These are phyloP conservation scores for Irena cyanogastra DNA, from an alignment of 2,113 vertebrate species.

Conservation along the genomic window DNA sequence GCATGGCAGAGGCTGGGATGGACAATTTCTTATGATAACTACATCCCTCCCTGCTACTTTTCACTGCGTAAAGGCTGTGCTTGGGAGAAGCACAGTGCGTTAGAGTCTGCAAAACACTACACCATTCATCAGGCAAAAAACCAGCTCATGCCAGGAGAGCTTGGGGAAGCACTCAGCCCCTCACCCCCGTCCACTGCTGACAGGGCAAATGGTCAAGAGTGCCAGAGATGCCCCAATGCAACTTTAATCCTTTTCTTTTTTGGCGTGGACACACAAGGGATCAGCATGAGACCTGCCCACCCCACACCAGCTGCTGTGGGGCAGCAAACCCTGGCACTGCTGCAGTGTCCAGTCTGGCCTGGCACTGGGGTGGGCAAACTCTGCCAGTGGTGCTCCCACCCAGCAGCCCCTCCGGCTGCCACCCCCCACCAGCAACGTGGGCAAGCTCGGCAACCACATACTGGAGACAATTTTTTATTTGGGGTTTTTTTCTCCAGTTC, in stretches of 20 bases:
- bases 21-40: constrained; percentile 72
- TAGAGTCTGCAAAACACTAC: constrained; percentile 46
- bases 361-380: background rate
- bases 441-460: background rate
- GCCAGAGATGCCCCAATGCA: background rate
- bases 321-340: background rate
- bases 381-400: accelerated
- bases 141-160: background rate
- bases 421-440: background rate
- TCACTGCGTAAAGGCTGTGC: constrained; percentile 68
- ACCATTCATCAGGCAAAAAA: constrained; percentile 70
- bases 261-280: accelerated
- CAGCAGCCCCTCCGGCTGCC: background rate
- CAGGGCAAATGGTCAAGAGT: background rate
- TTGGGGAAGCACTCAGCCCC: background rate
- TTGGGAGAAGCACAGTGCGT: constrained; percentile 47
- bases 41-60: constrained; percentile 75
- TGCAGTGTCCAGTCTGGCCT: background rate
- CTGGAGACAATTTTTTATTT: background rate
- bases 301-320: accelerated
- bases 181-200: background rate
- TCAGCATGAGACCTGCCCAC: background rate
- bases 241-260: background rate
- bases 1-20: constrained; percentile 41
- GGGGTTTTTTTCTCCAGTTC: background rate